Conservation (phyloP, 2,888 invertebrate species). For the Galerucella nymphaeae region DNA sequence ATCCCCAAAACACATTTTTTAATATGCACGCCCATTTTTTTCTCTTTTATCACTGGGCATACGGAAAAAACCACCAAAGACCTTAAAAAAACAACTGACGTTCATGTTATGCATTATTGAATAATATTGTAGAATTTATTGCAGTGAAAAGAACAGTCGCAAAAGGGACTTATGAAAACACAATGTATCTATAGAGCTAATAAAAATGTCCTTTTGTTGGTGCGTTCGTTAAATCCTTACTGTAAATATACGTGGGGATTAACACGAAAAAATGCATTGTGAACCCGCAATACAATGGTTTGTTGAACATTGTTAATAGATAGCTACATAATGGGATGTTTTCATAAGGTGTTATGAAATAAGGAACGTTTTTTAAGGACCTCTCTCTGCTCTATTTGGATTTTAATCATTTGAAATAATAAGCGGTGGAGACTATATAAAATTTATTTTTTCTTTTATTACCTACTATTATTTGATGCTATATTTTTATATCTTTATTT, state of each 20-base stretch:
- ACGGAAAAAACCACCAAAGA: slow-evolving; percentile 40
- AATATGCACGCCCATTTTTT: slow-evolving; percentile 45
- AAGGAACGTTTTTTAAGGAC: slow-evolving; percentile 44
- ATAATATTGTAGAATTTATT: slow-evolving; percentile 46
- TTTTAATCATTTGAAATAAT: slow-evolving; percentile 46
- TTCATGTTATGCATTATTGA: slow-evolving; percentile 47
- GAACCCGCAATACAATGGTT: slow-evolving; percentile 53
- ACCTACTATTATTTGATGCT: background rate
- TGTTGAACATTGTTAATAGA: slow-evolving; percentile 60
- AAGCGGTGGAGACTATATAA: slow-evolving; percentile 10
- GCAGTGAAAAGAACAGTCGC: slow-evolving; percentile 47
- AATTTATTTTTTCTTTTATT: background rate
- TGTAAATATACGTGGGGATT: slow-evolving; percentile 50
- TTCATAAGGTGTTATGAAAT: slow-evolving; percentile 60
- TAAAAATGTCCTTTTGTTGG: slow-evolving; percentile 42
- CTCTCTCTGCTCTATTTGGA: slow-evolving; percentile 37
- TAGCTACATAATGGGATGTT: slow-evolving; percentile 62
- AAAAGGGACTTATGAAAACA: slow-evolving; percentile 32
- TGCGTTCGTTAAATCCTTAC: slow-evolving; percentile 47
- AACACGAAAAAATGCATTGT: slow-evolving; percentile 49
- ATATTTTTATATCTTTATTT: too few species aligned
- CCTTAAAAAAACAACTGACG: slow-evolving; percentile 50
- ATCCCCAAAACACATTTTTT: slow-evolving; percentile 38
- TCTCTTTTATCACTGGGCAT: slow-evolving; percentile 33
- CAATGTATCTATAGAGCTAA: slow-evolving; percentile 45